A percentile compares a stretch with the other conserved stretches of the same genome.
Conservation (phyloP, 64 coral and sea anemone genomes). For the Porites australiensis region DNA sequence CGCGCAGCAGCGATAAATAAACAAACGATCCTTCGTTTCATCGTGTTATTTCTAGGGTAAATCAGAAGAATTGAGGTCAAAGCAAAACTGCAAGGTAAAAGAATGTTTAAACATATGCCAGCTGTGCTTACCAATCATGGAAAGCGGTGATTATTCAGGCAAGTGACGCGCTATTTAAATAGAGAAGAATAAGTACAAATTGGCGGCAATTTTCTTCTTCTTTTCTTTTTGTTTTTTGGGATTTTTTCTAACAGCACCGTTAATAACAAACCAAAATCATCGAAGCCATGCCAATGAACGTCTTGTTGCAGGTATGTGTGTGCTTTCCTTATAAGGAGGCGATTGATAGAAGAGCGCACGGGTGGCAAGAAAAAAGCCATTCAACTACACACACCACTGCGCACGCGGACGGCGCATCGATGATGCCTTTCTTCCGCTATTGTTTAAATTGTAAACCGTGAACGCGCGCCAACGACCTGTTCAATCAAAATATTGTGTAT, state of each 20-base stretch:
- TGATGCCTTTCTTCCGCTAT: slow-evolving; percentile 31
- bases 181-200: too few species aligned
- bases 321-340: slow-evolving; percentile 51
- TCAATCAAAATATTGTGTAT: slow-evolving; percentile 52
- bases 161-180: too few species aligned
- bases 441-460: slow-evolving; percentile 55
- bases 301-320: not conserved
- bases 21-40: not conserved
- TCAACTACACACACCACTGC: slow-evolving; percentile 64
- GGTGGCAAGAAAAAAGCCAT: slow-evolving; percentile 62
- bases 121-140: too few species aligned
- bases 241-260: not conserved
- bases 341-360: slow-evolving; percentile 59
- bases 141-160: too few species aligned
- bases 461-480: slow-evolving; percentile 45
- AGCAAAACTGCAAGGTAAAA: too few species aligned
- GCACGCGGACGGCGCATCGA: slow-evolving; percentile 62
- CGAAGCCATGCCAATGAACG: not conserved
- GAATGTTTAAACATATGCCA: too few species aligned
- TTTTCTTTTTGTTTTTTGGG: too few species aligned
- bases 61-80: too few species aligned
- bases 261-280: not conserved
- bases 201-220: too few species aligned
- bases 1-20: not conserved
- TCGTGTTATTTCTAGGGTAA: too few species aligned